These are phyloP conservation scores for Argyrosomus regius DNA, from an alignment of 2,797 vertebrate species.

Conservation along the genomic window DNA sequence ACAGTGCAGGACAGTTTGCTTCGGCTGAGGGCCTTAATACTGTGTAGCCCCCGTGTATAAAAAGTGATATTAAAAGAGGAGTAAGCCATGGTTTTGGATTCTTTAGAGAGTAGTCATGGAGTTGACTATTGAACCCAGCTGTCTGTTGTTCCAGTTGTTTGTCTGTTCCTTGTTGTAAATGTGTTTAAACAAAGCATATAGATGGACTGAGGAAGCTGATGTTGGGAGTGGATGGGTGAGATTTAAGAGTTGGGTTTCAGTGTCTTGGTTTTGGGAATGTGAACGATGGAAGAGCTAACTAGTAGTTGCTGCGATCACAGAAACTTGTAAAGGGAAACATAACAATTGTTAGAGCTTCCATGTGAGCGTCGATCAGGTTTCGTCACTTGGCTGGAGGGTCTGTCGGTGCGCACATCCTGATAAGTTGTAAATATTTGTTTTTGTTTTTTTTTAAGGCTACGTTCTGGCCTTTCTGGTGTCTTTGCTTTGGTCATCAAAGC, in stretches of 20 bases:
- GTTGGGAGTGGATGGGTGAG: neutral
- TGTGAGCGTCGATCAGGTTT: slow-evolving; percentile 49
- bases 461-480: slow-evolving; percentile 44
- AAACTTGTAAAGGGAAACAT: slow-evolving; percentile 46
- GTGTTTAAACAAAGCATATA: slow-evolving; percentile 32
- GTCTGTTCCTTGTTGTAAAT: slow-evolving; percentile 43
- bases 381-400: slow-evolving; percentile 42
- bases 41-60: slow-evolving; percentile 2
- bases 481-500: slow-evolving; percentile 47
- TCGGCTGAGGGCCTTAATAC: slow-evolving; percentile 36
- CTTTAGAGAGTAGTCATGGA: slow-evolving; percentile 23
- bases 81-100: slow-evolving; percentile 65
- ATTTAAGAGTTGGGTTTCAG: slow-evolving; percentile 17
- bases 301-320: slow-evolving; percentile 20
- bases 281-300: slow-evolving; percentile 7
- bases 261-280: slow-evolving; percentile 36
- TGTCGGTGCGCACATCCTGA: slow-evolving; percentile 48
- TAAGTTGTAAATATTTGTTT: slow-evolving; percentile 77
- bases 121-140: slow-evolving; percentile 16
- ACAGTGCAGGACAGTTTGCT: slow-evolving; percentile 9
- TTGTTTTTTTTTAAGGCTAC: slow-evolving; percentile 52
- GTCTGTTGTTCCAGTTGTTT: slow-evolving; percentile 35
- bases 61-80: slow-evolving; percentile 47
- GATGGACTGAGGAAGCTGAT: slow-evolving; percentile 29
- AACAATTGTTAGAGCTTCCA: slow-evolving; percentile 28